Conservation (phyloP, 53 echinoderm and acorn worm genomes). For the Mesocentrotus franciscanus region DNA sequence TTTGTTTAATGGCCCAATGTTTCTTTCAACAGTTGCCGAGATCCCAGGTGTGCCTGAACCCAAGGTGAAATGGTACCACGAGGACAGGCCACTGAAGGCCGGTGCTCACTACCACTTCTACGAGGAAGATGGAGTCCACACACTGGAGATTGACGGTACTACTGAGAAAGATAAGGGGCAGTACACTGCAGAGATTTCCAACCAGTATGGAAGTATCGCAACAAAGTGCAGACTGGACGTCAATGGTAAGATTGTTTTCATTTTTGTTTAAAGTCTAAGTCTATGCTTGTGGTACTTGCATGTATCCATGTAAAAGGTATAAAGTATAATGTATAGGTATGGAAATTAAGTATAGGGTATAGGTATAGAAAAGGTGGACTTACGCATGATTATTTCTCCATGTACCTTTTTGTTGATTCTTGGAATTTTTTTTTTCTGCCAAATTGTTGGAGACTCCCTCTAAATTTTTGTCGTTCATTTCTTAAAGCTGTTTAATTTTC, state of each 20-base stretch:
- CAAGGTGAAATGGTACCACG: conserved; percentile 88
- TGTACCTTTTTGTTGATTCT: no score
- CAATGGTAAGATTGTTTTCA: conserved; percentile 77
- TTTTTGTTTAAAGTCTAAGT: background rate
- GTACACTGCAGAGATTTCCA: conserved; percentile 85
- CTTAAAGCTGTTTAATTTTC: no score
- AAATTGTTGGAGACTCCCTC: no score
- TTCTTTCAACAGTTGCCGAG: conserved; percentile 71
- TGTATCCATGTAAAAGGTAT: no score
- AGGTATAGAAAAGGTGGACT: no score
- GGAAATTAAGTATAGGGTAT: background rate
- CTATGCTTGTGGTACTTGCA: background rate
- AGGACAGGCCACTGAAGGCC: conserved; percentile 77
- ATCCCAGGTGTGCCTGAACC: conserved; percentile 82
- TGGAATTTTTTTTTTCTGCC: no score
- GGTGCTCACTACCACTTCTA: conserved; percentile 83
- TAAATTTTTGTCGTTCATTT: no score
- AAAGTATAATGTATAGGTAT: background rate
- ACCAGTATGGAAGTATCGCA: conserved; percentile 80
- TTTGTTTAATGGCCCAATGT: background rate
- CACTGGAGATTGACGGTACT: conserved; percentile 93
- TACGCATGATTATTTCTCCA: no score
- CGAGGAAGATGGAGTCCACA: conserved; percentile 86
- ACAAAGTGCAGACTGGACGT: conserved; percentile 88
- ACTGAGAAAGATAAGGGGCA: conserved; percentile 77